Conservation (phyloP, 1,140 invertebrate species). For the Probaryconus sp. region DNA sequence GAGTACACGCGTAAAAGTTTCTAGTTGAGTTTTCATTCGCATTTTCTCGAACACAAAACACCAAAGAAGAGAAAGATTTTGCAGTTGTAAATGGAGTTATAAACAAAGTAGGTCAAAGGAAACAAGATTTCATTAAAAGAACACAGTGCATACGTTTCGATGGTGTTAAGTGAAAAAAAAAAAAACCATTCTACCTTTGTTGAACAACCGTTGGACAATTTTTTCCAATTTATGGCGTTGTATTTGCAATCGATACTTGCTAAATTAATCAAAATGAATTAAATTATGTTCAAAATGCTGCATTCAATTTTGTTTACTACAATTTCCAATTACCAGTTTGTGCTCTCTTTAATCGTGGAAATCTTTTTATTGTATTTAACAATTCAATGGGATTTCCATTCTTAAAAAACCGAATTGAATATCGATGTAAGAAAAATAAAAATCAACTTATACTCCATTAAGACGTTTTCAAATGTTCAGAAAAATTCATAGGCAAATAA, state of each 20-base stretch:
- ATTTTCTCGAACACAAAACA: conserved; percentile 2
- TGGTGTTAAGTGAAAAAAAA: conserved; percentile 5
- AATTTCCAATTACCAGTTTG: background rate
- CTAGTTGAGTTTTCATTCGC: conserved; percentile 4
- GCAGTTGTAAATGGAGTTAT: conserved; percentile 29
- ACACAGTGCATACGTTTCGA: background rate
- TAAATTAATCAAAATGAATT: conserved; percentile 23
- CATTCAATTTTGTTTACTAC: too few relatives aligned
- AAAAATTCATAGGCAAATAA: too few relatives aligned
- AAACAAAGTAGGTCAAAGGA: conserved; percentile 33
- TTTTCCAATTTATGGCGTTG: conserved; percentile 18
- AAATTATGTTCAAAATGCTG: too few relatives aligned
- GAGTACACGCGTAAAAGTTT: background rate
- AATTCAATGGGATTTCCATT: too few relatives aligned
- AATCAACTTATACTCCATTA: too few relatives aligned
- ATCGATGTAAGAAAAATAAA: too few relatives aligned
- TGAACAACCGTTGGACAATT: too few relatives aligned
- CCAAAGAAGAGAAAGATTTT: conserved; percentile 19
- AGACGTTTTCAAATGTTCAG: too few relatives aligned
- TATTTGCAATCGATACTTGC: conserved; percentile 19
- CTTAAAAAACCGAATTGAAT: too few relatives aligned
- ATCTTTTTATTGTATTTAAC: too few relatives aligned
- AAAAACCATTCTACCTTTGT: background rate
- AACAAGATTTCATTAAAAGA: conserved; percentile 21
- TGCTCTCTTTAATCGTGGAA: too few relatives aligned